Evolutionary conservation across 2,888 invertebrate genomes (phyloP).

Genomic region (Margaritifera margaritifera): DNA sequence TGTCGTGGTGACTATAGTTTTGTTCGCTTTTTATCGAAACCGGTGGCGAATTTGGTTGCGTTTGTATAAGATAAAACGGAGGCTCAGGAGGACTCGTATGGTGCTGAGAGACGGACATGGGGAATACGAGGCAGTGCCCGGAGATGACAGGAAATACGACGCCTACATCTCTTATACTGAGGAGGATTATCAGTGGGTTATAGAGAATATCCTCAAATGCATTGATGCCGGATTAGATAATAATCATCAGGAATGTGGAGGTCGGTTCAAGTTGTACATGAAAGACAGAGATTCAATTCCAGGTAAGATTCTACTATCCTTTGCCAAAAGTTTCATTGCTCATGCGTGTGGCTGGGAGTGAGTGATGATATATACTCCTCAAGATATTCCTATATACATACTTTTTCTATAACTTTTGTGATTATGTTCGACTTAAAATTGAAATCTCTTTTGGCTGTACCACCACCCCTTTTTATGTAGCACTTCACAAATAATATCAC

Average conservation of each 20-base stretch:
- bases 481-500: too few relatives aligned
- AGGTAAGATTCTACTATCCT: too few relatives aligned
- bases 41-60: constrained; percentile 36
- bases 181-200: constrained; percentile 46
- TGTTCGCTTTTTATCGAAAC: constrained; percentile 25
- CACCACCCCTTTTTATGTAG: background rate
- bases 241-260: constrained; percentile 31
- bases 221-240: constrained; percentile 40
- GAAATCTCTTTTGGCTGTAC: too few relatives aligned
- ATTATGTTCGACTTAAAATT: too few relatives aligned
- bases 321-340: too few relatives aligned
- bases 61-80: constrained; percentile 16
- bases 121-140: constrained; percentile 20
- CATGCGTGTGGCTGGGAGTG: too few relatives aligned
- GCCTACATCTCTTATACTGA: constrained; percentile 46
- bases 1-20: constrained; percentile 22
- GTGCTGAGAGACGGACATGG: background rate
- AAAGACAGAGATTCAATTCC: constrained; percentile 2
- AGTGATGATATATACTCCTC: too few relatives aligned
- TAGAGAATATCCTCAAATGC: constrained; percentile 34
- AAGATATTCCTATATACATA: too few relatives aligned
- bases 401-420: too few relatives aligned
- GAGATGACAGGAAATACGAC: constrained; percentile 27
- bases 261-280: constrained; percentile 43
- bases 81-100: background rate